phyloP scores from a whole-genome alignment of 2,888 invertebrate genomes.

The Schizaphis graminum region DNA sequence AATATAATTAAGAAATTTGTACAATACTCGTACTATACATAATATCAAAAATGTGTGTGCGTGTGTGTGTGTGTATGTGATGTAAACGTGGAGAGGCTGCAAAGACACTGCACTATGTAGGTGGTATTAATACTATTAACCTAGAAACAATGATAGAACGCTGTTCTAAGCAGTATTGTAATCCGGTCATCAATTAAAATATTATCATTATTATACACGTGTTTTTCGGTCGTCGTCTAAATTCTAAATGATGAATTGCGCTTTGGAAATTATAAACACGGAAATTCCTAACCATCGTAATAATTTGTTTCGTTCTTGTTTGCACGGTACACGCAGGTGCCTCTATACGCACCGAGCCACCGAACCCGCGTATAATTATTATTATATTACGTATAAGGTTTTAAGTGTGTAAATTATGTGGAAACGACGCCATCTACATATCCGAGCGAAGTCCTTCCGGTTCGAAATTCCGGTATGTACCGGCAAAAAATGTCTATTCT shows the following conservation, averaged over 20 bases:
- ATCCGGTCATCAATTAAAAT: not conserved
- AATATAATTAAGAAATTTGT: not conserved
- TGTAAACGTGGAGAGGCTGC: not conserved
- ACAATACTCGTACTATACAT: not conserved
- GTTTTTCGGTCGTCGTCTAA: not conserved
- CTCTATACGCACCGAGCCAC: not conserved
- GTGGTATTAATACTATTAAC: constrained; percentile 26
- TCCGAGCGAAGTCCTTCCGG: not conserved
- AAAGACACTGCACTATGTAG: not conserved
- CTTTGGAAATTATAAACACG: not conserved
- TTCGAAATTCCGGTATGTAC: not conserved
- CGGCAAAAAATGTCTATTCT: not conserved
- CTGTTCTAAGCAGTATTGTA: not conserved
- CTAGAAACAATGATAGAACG: not conserved
- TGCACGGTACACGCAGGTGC: not conserved
- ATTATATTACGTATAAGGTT: not conserved
- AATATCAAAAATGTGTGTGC: not conserved
- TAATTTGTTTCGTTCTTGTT: not conserved
- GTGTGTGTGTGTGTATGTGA: not conserved
- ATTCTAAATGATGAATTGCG: not conserved
- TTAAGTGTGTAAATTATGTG: not conserved
- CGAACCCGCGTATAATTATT: not conserved
- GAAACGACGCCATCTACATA: not conserved
- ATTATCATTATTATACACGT: not conserved
- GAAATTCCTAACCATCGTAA: not conserved